These are phyloP conservation scores for Sigmodon hispidus DNA, from an alignment of 2,113 vertebrate genomes.

Conservation along the genomic window DNA sequence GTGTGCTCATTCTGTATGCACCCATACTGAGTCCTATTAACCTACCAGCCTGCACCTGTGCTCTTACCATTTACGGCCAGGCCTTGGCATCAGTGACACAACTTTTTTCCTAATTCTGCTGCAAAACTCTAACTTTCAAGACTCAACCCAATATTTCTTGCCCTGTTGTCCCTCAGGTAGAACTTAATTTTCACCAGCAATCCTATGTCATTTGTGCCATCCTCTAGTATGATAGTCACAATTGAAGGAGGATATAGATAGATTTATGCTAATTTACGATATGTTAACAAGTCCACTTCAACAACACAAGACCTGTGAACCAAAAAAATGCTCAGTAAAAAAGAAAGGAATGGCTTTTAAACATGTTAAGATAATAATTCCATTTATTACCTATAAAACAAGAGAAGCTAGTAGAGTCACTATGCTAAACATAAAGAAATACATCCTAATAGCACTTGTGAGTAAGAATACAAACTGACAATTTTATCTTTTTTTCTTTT, in stretches of 20 bases:
- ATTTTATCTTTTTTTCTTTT: background rate
- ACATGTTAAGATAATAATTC: conserved; percentile 2
- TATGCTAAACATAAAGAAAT: background rate
- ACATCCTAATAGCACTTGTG: conserved; percentile 31
- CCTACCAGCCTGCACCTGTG: background rate
- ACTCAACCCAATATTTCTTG: conserved; percentile 1
- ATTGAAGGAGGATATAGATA: background rate
- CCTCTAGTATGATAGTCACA: background rate
- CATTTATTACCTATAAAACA: conserved; percentile 40
- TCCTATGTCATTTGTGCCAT: background rate
- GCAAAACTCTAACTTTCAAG: conserved; percentile 26
- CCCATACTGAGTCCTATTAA: background rate
- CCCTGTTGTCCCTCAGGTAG: background rate
- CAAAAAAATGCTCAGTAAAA: conserved; percentile 28
- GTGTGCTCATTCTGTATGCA: background rate
- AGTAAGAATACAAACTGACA: conserved; percentile 7
- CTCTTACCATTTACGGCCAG: background rate
- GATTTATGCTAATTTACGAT: conserved; percentile 3
- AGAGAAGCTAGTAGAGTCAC: conserved; percentile 8
- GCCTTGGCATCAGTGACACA: background rate
- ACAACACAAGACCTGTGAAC: conserved; percentile 27
- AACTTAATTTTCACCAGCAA: conserved; percentile 2
- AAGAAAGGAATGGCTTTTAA: background rate
- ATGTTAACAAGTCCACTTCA: background rate
- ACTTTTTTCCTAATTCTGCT: background rate